These are phyloP conservation scores for Athene cunicularia DNA, from an alignment of 2,113 vertebrate species.

Conservation along the genomic window DNA sequence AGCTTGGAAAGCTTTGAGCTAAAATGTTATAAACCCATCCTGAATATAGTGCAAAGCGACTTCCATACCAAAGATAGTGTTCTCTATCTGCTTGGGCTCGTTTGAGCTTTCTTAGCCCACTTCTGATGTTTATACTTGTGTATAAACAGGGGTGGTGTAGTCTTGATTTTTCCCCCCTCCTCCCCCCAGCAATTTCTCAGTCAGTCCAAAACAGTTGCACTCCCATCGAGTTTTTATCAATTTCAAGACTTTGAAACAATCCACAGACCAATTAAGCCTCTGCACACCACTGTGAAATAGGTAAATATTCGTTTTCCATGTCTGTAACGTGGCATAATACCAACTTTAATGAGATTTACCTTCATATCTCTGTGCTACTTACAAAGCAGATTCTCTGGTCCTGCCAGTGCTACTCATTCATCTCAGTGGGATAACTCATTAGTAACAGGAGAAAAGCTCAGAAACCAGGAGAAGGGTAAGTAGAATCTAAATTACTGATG, in stretches of 20 bases:
- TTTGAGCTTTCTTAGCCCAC: background rate
- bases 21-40: background rate
- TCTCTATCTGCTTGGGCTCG: background rate
- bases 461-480: background rate
- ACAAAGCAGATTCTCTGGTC: background rate
- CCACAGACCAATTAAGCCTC: background rate
- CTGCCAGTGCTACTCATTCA: background rate
- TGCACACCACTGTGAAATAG: background rate
- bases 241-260: background rate
- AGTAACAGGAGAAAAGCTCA: background rate
- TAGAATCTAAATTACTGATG: background rate
- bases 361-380: background rate
- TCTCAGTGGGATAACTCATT: background rate
- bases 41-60: background rate
- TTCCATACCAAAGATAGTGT: background rate
- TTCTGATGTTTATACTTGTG: background rate
- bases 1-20: background rate
- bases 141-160: too few relatives aligned
- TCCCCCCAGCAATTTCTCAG: background rate
- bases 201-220: background rate
- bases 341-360: background rate
- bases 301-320: background rate
- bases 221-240: background rate
- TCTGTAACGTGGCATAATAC: background rate
- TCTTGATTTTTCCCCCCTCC: background rate